These are phyloP conservation scores for Pagrus major DNA, from an alignment of 2,113 vertebrate species.

Conservation along the genomic window DNA sequence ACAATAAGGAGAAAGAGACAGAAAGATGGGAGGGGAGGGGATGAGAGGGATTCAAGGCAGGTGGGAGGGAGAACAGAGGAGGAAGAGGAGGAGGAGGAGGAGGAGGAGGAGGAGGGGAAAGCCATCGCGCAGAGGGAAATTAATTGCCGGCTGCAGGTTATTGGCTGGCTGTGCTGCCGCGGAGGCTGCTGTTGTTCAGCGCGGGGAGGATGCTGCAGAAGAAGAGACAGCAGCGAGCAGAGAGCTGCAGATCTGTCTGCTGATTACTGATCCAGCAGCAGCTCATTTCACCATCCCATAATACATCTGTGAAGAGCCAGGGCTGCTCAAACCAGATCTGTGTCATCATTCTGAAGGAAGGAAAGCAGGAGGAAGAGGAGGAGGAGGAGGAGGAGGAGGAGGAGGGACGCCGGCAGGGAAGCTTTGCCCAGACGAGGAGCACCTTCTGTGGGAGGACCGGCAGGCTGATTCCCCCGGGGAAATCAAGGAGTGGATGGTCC, in stretches of 20 bases:
- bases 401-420: background rate
- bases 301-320: background rate
- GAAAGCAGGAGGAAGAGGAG: background rate
- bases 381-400: conserved; percentile 9
- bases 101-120: conserved; percentile 37
- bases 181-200: conserved; percentile 57
- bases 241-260: conserved; percentile 22
- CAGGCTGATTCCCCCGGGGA: conserved; percentile 17
- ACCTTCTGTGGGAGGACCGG: conserved; percentile 1
- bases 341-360: background rate
- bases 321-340: background rate
- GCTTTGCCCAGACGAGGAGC: conserved; percentile 14
- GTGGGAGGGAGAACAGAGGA: conserved; percentile 13
- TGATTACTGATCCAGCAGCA: conserved; percentile 8
- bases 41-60: conserved; percentile 6
- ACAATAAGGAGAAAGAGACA: conserved; percentile 28
- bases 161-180: conserved; percentile 56
- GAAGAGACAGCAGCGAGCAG: conserved; percentile 26
- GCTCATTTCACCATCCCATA: background rate
- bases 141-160: conserved; percentile 61
- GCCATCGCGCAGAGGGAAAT: conserved; percentile 31
- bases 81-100: conserved; percentile 8
- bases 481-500: conserved; percentile 25
- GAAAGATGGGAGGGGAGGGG: conserved; percentile 6
- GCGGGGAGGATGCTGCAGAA: conserved; percentile 52